Conservation (phyloP, 2,888 invertebrate genomes). For the Nephrotoma flavescens region DNA sequence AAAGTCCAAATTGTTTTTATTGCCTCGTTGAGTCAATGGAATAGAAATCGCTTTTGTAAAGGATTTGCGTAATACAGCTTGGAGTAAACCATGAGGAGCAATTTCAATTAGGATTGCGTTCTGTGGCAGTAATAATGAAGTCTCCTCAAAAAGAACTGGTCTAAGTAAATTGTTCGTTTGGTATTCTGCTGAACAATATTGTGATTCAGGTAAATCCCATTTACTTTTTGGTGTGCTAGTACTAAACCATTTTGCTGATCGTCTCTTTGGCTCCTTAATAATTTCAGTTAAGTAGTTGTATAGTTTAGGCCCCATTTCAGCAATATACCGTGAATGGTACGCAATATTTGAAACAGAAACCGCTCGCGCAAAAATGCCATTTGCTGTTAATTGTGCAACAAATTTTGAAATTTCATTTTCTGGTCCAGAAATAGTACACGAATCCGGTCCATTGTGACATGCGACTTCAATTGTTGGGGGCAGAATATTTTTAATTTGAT, state of each 20-base stretch:
- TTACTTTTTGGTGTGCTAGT: conserved; percentile 58
- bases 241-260: conserved; percentile 71
- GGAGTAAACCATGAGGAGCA: conserved; percentile 53
- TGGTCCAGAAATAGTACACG: conserved; percentile 83
- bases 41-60: conserved; percentile 39
- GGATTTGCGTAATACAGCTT: conserved; percentile 48
- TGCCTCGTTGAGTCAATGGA: conserved; percentile 42
- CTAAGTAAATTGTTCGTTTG: conserved; percentile 70
- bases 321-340: conserved; percentile 76
- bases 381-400: conserved; percentile 46
- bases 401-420: conserved; percentile 49
- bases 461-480: conserved; percentile 69
- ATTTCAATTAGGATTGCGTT: conserved; percentile 52
- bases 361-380: conserved; percentile 65
- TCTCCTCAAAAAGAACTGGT: conserved; percentile 44
- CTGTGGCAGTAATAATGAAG: conserved; percentile 41
- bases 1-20: conserved; percentile 32
- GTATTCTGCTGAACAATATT: conserved; percentile 64
- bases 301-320: conserved; percentile 50
- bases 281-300: conserved; percentile 45
- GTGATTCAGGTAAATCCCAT: conserved; percentile 52
- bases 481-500: conserved; percentile 40
- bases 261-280: conserved; percentile 46
- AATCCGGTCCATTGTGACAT: conserved; percentile 75
- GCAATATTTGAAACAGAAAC: conserved; percentile 80